phyloP scores from a whole-genome alignment of 2,888 invertebrate species.

The Dasypolia templi region DNA sequence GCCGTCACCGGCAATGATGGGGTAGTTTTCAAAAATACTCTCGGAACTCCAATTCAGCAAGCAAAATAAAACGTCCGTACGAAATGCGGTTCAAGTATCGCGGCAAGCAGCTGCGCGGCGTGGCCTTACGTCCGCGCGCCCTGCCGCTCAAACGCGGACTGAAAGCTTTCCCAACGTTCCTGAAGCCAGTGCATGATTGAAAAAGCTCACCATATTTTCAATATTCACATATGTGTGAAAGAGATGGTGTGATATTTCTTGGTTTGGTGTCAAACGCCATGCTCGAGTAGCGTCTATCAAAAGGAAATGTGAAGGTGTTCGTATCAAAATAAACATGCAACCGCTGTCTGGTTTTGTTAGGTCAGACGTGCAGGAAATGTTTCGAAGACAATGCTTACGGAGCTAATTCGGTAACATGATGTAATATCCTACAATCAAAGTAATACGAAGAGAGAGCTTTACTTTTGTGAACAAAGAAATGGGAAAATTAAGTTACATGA shows the following conservation, averaged over 20 bases:
- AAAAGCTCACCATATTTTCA: constrained; percentile 78
- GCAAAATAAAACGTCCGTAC: constrained; percentile 74
- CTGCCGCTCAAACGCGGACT: constrained; percentile 88
- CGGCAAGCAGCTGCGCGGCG: constrained; percentile 75
- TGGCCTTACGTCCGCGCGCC: constrained; percentile 78
- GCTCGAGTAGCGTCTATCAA: constrained; percentile 75
- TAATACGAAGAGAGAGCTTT: not conserved
- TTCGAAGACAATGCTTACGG: constrained; percentile 49
- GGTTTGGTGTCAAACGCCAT: constrained; percentile 66
- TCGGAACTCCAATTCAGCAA: constrained; percentile 64
- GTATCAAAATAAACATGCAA: constrained; percentile 87
- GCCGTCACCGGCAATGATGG: constrained; percentile 46
- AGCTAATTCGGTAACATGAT: constrained; percentile 49
- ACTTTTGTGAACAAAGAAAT: too few species aligned
- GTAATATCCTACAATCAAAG: constrained; percentile 14
- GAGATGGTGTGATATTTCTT: constrained; percentile 70
- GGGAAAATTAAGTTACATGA: too few species aligned
- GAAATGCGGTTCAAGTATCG: constrained; percentile 71
- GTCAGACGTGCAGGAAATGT: constrained; percentile 58
- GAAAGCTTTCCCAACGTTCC: constrained; percentile 79
- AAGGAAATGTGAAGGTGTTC: constrained; percentile 84
- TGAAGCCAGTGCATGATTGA: constrained; percentile 73
- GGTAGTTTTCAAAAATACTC: constrained; percentile 58
- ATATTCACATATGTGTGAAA: constrained; percentile 73
- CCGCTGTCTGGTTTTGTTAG: constrained; percentile 75